Percentiles rank a stretch among this genome's conserved stretches.
Evolutionary conservation across 1,140 invertebrate genomes (phyloP).

Genomic region (Scaptomyza hsui): DNA sequence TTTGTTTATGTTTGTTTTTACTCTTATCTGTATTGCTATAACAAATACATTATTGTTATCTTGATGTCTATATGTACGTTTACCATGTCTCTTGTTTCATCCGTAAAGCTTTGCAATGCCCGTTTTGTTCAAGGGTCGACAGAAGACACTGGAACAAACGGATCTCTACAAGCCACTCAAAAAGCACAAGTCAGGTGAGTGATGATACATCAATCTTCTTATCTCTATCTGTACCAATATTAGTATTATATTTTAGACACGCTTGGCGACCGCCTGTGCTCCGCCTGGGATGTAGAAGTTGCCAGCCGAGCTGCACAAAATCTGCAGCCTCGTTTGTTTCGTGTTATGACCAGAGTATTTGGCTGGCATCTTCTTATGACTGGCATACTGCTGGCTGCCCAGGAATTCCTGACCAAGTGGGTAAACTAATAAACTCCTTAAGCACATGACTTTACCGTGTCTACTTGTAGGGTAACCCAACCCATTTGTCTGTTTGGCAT

Average conservation of each 20-base stretch:
- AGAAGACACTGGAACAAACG: slow-evolving; percentile 85
- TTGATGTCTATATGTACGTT: slow-evolving; percentile 41
- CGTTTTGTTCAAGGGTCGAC: slow-evolving; percentile 85
- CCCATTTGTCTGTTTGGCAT: slow-evolving; percentile 67
- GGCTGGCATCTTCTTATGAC: slow-evolving; percentile 45
- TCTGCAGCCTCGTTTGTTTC: slow-evolving; percentile 47
- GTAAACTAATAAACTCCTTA: background rate
- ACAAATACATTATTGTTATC: background rate
- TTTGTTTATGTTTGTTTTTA: slow-evolving; percentile 10
- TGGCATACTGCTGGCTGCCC: slow-evolving; percentile 33
- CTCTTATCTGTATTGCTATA: background rate
- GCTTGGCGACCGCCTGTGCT: slow-evolving; percentile 62
- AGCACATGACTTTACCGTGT: background rate
- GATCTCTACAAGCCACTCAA: slow-evolving; percentile 86
- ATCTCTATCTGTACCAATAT: background rate
- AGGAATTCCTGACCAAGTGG: slow-evolving; percentile 68
- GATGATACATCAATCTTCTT: background rate
- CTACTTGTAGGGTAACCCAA: slow-evolving; percentile 47
- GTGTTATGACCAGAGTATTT: slow-evolving; percentile 56
- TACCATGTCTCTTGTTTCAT: background rate
- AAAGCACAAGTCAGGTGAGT: slow-evolving; percentile 85
- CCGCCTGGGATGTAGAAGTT: slow-evolving; percentile 69
- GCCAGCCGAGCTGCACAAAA: slow-evolving; percentile 34
- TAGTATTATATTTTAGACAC: slow-evolving; percentile 41
- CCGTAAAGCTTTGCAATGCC: slow-evolving; percentile 84